These are phyloP conservation scores for Hormaphis cornu DNA, from an alignment of 1,140 invertebrate species.

Conservation along the genomic window DNA sequence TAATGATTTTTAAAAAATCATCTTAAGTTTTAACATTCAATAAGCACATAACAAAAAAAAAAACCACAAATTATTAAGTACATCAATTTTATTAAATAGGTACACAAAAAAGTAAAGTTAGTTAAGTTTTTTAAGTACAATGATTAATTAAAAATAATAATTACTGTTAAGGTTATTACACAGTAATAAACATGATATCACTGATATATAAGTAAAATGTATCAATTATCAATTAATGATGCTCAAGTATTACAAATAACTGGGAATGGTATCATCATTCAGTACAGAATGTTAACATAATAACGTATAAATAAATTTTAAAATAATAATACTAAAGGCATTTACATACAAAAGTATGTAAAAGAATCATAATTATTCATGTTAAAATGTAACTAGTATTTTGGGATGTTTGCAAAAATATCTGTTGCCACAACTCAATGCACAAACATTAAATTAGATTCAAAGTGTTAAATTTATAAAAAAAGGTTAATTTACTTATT, in stretches of 20 bases:
- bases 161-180: neutral
- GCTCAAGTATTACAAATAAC: neutral
- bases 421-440: too few relatives aligned
- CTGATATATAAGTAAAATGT: neutral
- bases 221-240: neutral
- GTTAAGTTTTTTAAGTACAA: conserved; percentile 6
- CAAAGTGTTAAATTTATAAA: too few relatives aligned
- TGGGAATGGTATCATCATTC: conserved; percentile 10
- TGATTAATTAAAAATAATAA: neutral
- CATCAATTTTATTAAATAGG: conserved; percentile 13
- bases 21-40: too few relatives aligned
- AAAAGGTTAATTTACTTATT: too few relatives aligned
- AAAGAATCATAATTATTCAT: too few relatives aligned
- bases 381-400: too few relatives aligned
- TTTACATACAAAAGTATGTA: too few relatives aligned
- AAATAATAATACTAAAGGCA: too few relatives aligned
- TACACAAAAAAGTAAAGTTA: neutral
- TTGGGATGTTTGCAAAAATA: too few relatives aligned
- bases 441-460: too few relatives aligned
- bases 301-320: neutral
- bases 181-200: neutral
- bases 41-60: too few relatives aligned
- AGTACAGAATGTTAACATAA: neutral
- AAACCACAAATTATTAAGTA: neutral
- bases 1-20: too few relatives aligned